Evolutionary conservation across 2,113 vertebrate genomes (phyloP).

Genomic region (Empidonax alnorum): DNA sequence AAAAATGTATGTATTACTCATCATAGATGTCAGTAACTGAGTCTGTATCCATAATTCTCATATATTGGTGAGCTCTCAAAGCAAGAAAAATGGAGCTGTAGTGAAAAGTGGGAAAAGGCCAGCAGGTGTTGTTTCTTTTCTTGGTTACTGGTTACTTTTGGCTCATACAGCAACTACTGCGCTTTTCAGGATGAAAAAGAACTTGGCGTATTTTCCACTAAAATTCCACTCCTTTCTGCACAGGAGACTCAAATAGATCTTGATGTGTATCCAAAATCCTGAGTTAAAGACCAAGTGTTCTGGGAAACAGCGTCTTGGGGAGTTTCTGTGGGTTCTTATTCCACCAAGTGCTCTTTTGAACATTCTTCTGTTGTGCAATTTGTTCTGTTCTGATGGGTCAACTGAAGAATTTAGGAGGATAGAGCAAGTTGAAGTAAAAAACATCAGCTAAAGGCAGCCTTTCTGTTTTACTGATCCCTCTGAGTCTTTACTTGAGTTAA

Average conservation of each 20-base stretch:
- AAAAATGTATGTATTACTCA: neutral
- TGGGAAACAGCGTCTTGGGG: neutral
- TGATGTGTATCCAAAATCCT: neutral
- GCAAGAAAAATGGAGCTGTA: neutral
- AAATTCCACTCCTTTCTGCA: fast-evolving
- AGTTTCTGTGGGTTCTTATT: neutral
- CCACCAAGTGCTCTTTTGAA: neutral
- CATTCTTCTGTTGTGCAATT: neutral
- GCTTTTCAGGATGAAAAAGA: neutral
- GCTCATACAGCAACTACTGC: neutral
- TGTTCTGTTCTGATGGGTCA: neutral
- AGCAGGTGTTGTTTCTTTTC: neutral
- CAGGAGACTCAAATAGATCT: neutral
- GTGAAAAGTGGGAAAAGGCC: neutral
- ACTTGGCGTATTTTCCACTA: neutral
- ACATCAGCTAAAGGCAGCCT: neutral
- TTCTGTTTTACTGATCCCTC: neutral
- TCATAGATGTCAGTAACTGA: neutral
- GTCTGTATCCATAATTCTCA: neutral
- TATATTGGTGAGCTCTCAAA: neutral
- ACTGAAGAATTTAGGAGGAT: neutral
- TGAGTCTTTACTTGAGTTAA: neutral
- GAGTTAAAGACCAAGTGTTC: neutral
- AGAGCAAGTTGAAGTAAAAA: neutral
- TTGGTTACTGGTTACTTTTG: neutral